Conservation (phyloP, 2,888 invertebrate genomes). For the Raillietiella orientalis region DNA sequence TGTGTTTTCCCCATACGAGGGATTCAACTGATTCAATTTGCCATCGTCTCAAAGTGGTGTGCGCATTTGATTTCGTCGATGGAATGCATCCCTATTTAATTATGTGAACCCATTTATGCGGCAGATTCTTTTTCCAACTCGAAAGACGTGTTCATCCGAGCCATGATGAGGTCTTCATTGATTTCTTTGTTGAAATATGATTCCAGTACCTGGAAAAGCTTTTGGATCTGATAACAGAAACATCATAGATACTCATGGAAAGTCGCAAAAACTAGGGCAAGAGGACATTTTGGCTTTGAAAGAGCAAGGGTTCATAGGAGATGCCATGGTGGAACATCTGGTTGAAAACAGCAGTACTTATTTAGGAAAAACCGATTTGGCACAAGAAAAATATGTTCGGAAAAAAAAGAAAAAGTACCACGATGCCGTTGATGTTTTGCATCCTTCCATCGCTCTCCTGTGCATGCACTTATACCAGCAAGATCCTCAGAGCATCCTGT, state of each 20-base stretch:
- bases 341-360: slow-evolving; percentile 77
- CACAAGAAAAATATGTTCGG: slow-evolving; percentile 62
- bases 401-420: slow-evolving; percentile 86
- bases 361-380: slow-evolving; percentile 50
- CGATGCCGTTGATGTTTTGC: slow-evolving; percentile 39
- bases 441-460: slow-evolving; percentile 46
- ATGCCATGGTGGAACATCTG: slow-evolving; percentile 49
- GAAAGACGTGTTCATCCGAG: too few species aligned
- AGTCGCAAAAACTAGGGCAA: slow-evolving; percentile 45
- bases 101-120: too few species aligned
- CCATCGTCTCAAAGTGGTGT: too few species aligned
- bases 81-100: too few species aligned
- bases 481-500: slow-evolving; percentile 22
- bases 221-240: slow-evolving; percentile 34
- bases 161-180: too few species aligned
- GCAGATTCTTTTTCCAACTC: too few species aligned
- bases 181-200: too few species aligned
- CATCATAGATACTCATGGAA: slow-evolving; percentile 38
- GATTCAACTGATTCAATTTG: too few species aligned
- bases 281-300: slow-evolving; percentile 49
- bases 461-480: slow-evolving; percentile 50
- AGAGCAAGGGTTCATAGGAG: slow-evolving; percentile 36
- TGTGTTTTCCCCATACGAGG: too few species aligned
- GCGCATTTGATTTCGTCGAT: too few species aligned
- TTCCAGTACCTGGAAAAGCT: too few species aligned